These are phyloP conservation scores for Centroberyx gerrardi DNA, from an alignment of 2,797 vertebrate species.

Conservation along the genomic window DNA sequence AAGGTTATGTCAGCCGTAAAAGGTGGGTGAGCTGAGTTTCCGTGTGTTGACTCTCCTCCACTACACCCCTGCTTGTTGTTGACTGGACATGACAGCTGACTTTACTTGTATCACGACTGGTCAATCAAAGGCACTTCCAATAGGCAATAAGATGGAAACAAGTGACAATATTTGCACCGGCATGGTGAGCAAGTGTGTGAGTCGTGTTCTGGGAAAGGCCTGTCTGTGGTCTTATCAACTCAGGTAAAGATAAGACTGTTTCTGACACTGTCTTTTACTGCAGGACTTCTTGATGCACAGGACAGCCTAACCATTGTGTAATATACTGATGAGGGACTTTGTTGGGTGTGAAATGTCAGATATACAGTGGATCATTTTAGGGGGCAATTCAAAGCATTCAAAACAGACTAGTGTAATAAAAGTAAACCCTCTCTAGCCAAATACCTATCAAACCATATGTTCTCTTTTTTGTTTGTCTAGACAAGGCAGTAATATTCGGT, in stretches of 20 bases:
- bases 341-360: background rate
- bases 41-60: too few species aligned
- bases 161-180: background rate
- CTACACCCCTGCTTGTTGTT: slow-evolving; percentile 1
- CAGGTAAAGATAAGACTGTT: slow-evolving; percentile 39
- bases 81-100: background rate
- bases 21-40: too few species aligned
- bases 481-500: slow-evolving; percentile 39
- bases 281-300: background rate
- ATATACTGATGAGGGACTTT: background rate
- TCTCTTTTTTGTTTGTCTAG: slow-evolving; percentile 54
- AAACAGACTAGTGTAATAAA: slow-evolving; percentile 13
- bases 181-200: background rate
- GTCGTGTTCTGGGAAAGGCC: background rate
- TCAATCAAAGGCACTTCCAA: slow-evolving; percentile 25
- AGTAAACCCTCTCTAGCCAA: slow-evolving; percentile 14
- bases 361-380: background rate
- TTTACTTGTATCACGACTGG: background rate
- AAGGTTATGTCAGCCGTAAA: too few species aligned
- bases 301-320: background rate
- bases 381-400: background rate
- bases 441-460: slow-evolving; percentile 41
- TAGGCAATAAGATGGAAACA: background rate
- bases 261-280: background rate
- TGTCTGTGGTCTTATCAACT: slow-evolving; percentile 36